Evolutionary conservation across 2,113 vertebrate genomes (phyloP), one percentile per base, ranked within the genome.

Genomic region (Peromyscus polionotus): DNA sequence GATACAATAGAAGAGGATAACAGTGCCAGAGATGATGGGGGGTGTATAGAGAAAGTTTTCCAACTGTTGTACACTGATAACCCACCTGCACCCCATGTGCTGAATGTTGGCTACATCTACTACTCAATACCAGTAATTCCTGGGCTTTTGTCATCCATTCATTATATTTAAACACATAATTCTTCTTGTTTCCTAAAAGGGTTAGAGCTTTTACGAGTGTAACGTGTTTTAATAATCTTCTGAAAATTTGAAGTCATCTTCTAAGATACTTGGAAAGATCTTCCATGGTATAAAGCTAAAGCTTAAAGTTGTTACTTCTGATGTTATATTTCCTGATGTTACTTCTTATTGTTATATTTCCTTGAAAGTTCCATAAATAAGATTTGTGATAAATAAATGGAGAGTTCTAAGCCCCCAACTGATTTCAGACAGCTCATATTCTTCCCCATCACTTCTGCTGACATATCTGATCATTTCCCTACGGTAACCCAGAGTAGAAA

Each of bases 161-260:
- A 45, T 90, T 90, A 14, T 88, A 88, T 75, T 92, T 92, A 80
- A 86, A 84, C 93, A 70, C 72, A 36, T 80, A 94, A 67, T 39
- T 90, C 33, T 85, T 81, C 6, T 4, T 91, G 9, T 93, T 85
- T 96, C 79, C 88, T 88, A n/a, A 86, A 97, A 92, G n/a, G 19
- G 19, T 57, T 79, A 72, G 17, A 9, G 8, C 61, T 76, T 93
- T 70, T 92, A 20, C 28, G 7, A 42, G 0, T 89, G 10, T 90
- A 79, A 61, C n/a, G 90, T 77, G 1, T 85, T 96, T 90, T 91
- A 72, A 61, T 95, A 76, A 94, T 57, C 57, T 88, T 73, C 48
- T 88, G 81, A 83, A 91, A 93, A 85, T 90, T 88, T 84, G n/a
- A 92, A 94, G 84, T 90, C 51, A 75, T 70, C 90, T 89, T 94